Evolutionary conservation across 2,888 invertebrate species (phyloP).

Genomic region (Bugulina stolonifera): DNA sequence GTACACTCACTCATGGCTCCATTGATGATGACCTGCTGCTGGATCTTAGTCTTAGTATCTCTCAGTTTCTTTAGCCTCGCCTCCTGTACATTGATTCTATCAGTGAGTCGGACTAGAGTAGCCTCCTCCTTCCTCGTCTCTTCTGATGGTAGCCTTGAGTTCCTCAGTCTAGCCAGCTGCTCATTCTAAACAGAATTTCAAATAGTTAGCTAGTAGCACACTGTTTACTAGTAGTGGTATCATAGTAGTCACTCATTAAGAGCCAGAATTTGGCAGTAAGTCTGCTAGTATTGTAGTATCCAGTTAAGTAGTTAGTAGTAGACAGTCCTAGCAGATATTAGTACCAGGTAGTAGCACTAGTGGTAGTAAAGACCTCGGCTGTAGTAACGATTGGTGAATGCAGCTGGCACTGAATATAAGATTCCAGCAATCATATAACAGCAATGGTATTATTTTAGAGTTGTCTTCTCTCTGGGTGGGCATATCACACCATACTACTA

Average conservation of each 20-base stretch:
- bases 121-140: neutral
- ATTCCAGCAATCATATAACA: neutral
- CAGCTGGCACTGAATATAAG: neutral
- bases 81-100: constrained; percentile 10
- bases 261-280: too few species aligned
- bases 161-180: neutral
- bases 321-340: neutral
- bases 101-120: neutral
- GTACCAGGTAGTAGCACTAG: neutral
- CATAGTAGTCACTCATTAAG: too few species aligned
- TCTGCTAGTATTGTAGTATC: too few species aligned
- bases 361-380: neutral
- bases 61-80: neutral
- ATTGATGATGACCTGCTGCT: constrained; percentile 26
- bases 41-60: constrained; percentile 18
- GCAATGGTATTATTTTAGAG: neutral
- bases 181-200: neutral
- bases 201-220: too few species aligned
- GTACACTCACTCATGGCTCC: constrained; percentile 21
- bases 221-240: too few species aligned
- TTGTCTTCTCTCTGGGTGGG: neutral
- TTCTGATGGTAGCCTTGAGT: neutral
- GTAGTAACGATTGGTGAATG: neutral
- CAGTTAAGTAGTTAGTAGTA: too few species aligned
- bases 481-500: neutral